A percentile compares a stretch with the other conserved stretches of the same genome.
These are phyloP conservation scores for Spongilla lacustris DNA, from an alignment of 37 sponge, comb jelly and placozoan genomes.

Conservation along the genomic window DNA sequence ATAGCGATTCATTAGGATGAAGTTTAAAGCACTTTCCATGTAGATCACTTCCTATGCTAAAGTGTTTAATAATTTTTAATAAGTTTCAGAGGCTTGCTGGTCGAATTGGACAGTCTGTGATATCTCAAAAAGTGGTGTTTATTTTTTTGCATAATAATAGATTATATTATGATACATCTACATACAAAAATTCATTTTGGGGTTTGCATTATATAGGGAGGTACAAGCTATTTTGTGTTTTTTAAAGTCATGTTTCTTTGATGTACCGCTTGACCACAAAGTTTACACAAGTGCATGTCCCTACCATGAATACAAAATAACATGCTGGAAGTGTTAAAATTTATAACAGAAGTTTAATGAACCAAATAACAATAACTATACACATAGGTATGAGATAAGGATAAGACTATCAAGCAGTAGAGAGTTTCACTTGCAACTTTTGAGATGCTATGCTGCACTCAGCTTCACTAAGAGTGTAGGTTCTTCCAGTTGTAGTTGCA, in stretches of 20 bases:
- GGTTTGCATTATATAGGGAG: not conserved
- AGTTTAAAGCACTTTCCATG: not conserved
- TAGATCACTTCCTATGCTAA: not conserved
- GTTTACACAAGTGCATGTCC: constrained; percentile 1
- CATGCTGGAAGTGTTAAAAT: not conserved
- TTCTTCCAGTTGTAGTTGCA: constrained; percentile 24
- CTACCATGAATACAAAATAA: not conserved
- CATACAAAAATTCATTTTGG: not conserved
- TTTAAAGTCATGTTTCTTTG: not conserved
- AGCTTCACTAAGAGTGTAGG: constrained; percentile 6
- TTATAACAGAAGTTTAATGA: not conserved
- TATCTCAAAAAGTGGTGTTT: not conserved
- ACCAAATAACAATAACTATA: not conserved
- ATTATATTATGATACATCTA: not conserved
- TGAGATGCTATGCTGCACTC: not conserved
- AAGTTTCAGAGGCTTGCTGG: not conserved
- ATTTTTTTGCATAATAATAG: not conserved
- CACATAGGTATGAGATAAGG: not conserved
- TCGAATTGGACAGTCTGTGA: not conserved
- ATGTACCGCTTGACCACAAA: not conserved
- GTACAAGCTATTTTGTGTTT: not conserved
- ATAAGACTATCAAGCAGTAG: not conserved
- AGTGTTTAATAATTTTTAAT: not conserved
- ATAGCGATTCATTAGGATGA: not conserved
- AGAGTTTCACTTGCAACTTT: constrained; percentile 1